phyloP scores from a whole-genome alignment of 2,113 vertebrate genomes.

The Asarcornis scutulata region DNA sequence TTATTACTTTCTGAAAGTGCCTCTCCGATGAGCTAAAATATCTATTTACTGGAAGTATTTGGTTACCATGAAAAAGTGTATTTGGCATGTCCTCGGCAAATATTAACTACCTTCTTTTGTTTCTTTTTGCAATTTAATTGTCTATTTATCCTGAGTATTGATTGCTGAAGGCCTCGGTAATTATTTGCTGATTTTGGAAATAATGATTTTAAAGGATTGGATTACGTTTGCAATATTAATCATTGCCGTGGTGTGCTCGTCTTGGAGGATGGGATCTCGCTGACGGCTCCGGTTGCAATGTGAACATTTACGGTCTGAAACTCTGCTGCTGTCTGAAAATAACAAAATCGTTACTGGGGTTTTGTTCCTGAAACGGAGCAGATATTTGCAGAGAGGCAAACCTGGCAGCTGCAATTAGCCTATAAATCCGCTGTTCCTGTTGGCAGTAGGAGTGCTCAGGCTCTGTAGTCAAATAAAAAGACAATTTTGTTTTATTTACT shows the following conservation, averaged over 20 bases:
- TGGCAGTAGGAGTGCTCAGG: background rate
- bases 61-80: slow-evolving; percentile 52
- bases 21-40: slow-evolving; percentile 56
- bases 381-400: background rate
- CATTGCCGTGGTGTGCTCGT: background rate
- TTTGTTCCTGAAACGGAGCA: slow-evolving; percentile 1
- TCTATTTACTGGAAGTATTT: slow-evolving; percentile 67
- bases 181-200: slow-evolving; percentile 58
- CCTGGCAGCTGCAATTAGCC: background rate
- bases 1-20: slow-evolving; percentile 66
- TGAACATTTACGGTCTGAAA: slow-evolving; percentile 12
- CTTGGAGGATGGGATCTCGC: background rate
- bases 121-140: slow-evolving; percentile 48
- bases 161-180: slow-evolving; percentile 34
- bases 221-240: slow-evolving; percentile 45
- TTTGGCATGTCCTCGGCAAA: slow-evolving; percentile 46
- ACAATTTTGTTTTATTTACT: background rate
- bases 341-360: background rate
- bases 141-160: slow-evolving; percentile 61
- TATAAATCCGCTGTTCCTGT: background rate
- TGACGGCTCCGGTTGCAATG: background rate
- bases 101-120: slow-evolving; percentile 58
- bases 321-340: background rate
- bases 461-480: background rate
- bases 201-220: background rate